phyloP scores from a whole-genome alignment of 2,113 vertebrate genomes.

The Sorex araneus region DNA sequence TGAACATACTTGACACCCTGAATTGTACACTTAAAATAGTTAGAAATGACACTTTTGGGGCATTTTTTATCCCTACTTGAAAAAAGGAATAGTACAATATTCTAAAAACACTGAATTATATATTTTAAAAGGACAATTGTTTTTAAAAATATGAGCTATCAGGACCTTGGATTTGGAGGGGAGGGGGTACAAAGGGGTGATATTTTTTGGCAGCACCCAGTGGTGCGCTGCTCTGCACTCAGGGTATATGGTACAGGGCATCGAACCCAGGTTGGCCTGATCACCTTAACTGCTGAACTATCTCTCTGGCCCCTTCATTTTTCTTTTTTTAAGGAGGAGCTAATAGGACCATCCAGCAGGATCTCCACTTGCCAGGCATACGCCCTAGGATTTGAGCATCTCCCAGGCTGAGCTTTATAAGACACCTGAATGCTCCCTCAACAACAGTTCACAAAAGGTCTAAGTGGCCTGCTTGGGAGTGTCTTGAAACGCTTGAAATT shows the following conservation, averaged over 20 bases:
- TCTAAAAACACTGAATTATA: neutral
- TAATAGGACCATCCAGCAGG: too few relatives aligned
- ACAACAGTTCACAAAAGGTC: neutral
- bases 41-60: conserved; percentile 8
- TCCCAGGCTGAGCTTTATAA: neutral
- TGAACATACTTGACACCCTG: conserved; percentile 14
- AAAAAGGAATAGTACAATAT: conserved; percentile 16
- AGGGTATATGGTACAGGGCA: too few relatives aligned
- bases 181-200: too few relatives aligned
- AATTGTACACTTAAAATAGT: neutral
- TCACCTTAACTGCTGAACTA: too few relatives aligned
- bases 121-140: neutral
- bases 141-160: neutral
- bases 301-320: too few relatives aligned
- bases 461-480: neutral
- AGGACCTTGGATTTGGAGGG: too few relatives aligned
- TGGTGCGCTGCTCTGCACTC: too few relatives aligned
- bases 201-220: too few relatives aligned
- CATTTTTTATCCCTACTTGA: conserved; percentile 25
- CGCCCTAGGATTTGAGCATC: too few relatives aligned
- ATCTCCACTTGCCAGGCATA: too few relatives aligned
- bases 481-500: neutral
- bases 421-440: neutral
- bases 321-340: too few relatives aligned
- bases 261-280: too few relatives aligned